A percentile compares a stretch with the other conserved stretches of the same genome.
phyloP scores from a whole-genome alignment of 2,888 invertebrate species.

The Tetramorium bicarinatum region DNA sequence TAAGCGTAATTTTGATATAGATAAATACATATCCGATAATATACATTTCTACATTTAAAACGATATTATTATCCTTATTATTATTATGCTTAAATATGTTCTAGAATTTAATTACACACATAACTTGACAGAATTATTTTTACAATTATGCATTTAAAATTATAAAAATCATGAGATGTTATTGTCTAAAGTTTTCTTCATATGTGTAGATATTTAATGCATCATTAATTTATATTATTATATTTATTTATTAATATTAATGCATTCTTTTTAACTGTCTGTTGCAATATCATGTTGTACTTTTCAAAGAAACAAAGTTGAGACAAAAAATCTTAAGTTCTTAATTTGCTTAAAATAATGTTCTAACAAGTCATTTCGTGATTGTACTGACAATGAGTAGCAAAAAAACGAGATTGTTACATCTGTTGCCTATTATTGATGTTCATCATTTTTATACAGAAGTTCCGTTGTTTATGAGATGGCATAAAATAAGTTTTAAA shows the following conservation, averaged over 20 bases:
- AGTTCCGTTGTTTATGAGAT: neutral
- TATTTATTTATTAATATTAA: too few species aligned
- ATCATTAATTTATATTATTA: too few species aligned
- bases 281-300: neutral
- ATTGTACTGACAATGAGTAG: too few species aligned
- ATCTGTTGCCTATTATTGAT: neutral
- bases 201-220: neutral
- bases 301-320: neutral
- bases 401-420: conserved; percentile 2
- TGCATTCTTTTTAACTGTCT: neutral
- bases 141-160: neutral
- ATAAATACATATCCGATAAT: neutral
- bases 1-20: neutral
- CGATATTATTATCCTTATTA: neutral
- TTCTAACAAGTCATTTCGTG: neutral
- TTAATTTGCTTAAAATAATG: neutral
- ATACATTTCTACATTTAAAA: neutral
- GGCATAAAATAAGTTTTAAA: neutral
- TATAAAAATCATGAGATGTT: neutral
- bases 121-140: neutral
- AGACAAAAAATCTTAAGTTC: neutral
- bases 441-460: neutral
- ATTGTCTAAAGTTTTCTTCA: neutral
- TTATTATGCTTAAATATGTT: too few species aligned
- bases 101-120: too few species aligned